Conservation (phyloP, 2,113 vertebrate species). For the Phylloscopus trochiloides region DNA sequence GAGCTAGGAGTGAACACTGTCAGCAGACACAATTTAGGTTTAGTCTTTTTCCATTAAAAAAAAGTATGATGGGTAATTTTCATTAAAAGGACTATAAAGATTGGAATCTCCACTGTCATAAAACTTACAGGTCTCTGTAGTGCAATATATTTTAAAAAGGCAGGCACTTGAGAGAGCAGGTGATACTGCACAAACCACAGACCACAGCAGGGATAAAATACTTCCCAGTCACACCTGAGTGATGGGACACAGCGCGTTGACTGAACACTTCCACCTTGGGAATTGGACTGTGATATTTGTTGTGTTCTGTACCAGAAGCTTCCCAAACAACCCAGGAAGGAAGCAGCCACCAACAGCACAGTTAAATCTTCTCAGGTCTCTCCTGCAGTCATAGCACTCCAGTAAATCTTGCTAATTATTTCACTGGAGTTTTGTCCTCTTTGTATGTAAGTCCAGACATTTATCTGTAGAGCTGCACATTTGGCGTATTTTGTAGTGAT, state of each 20-base stretch:
- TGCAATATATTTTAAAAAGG: background rate
- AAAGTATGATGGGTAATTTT: background rate
- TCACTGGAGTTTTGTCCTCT: background rate
- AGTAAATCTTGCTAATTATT: conserved; percentile 44
- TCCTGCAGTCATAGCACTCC: background rate
- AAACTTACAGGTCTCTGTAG: background rate
- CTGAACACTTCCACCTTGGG: background rate
- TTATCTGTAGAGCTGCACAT: background rate
- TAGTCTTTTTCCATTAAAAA: background rate
- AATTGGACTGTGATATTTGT: background rate
- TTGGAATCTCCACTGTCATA: background rate
- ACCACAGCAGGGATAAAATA: background rate
- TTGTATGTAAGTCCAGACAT: background rate
- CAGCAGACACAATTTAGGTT: background rate
- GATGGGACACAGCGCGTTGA: background rate
- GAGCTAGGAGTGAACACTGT: background rate
- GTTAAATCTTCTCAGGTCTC: background rate
- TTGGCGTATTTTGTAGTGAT: background rate
- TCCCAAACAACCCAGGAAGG: background rate
- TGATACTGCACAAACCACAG: background rate
- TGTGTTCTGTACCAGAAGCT: background rate
- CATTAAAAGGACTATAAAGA: conserved; percentile 19
- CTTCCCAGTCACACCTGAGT: background rate
- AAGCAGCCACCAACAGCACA: background rate
- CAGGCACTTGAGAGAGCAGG: background rate